Conservation (phyloP, 2,797 vertebrate species). For the Enteromius treurensis region DNA sequence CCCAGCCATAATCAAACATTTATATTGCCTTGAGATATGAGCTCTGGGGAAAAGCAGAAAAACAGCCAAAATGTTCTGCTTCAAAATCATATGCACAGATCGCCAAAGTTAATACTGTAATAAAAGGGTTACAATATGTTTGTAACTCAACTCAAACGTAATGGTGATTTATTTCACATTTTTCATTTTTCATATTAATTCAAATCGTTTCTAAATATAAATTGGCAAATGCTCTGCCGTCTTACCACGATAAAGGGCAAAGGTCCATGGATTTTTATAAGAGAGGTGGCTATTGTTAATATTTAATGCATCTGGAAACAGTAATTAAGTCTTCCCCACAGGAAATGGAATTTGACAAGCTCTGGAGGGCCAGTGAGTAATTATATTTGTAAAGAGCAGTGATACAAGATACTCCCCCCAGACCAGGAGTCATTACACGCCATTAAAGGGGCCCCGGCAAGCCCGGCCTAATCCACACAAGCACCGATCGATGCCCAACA, state of each 20-base stretch:
- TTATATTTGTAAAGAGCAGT: slow-evolving; percentile 87
- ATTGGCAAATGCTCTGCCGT: slow-evolving; percentile 61
- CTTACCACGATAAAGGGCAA: slow-evolving; percentile 51
- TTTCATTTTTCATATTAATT: slow-evolving; percentile 48
- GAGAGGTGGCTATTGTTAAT: slow-evolving; percentile 75
- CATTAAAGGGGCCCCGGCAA: slow-evolving; percentile 76
- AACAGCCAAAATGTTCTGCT: background rate
- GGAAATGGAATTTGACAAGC: slow-evolving; percentile 80
- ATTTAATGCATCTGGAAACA: slow-evolving; percentile 80
- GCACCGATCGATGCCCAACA: slow-evolving; percentile 67
- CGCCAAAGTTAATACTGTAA: background rate
- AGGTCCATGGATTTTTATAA: slow-evolving; percentile 74
- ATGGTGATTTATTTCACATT: background rate
- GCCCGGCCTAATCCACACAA: slow-evolving; percentile 39
- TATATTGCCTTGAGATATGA: background rate
- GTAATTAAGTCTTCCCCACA: slow-evolving; percentile 78
- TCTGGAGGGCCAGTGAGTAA: slow-evolving; percentile 83
- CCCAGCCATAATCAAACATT: background rate
- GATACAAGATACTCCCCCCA: slow-evolving; percentile 82
- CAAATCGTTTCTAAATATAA: slow-evolving; percentile 60
- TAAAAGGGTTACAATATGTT: background rate
- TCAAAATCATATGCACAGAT: background rate
- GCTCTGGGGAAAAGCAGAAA: background rate
- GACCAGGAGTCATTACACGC: slow-evolving; percentile 82
- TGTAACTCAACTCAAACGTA: background rate